These are phyloP conservation scores for Pocota personata DNA, from an alignment of 2,888 invertebrate genomes.

Conservation along the genomic window DNA sequence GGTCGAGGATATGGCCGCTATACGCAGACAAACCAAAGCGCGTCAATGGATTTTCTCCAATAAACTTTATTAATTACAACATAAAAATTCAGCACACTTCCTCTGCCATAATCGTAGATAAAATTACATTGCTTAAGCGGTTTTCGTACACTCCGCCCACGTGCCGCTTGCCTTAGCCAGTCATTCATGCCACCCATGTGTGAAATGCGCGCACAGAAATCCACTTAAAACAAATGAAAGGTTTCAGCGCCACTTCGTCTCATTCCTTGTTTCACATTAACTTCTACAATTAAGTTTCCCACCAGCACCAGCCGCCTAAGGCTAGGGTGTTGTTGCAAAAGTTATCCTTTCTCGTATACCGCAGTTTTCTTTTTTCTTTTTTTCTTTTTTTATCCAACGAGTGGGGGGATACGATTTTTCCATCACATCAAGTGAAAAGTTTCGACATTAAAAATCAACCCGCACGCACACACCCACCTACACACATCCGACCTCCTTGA, in stretches of 20 bases:
- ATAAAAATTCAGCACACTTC: conserved; percentile 70
- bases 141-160: conserved; percentile 5
- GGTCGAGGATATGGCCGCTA: conserved; percentile 3
- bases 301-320: conserved; percentile 36
- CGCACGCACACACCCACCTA: conserved; percentile 34
- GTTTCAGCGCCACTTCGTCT: neutral
- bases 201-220: conserved; percentile 63
- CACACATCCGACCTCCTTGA: conserved; percentile 37
- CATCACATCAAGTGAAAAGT: conserved; percentile 68
- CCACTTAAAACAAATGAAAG: conserved; percentile 42
- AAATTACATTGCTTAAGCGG: conserved; percentile 67
- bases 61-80: conserved; percentile 70
- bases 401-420: conserved; percentile 40
- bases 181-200: conserved; percentile 60
- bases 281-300: conserved; percentile 65
- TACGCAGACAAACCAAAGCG: conserved; percentile 17
- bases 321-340: conserved; percentile 37
- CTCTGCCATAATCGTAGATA: conserved; percentile 65
- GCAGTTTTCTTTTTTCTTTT: conserved; percentile 16
- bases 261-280: conserved; percentile 56
- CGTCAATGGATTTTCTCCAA: conserved; percentile 39
- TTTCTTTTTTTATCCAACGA: conserved; percentile 1
- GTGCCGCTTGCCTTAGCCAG: conserved; percentile 17
- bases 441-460: conserved; percentile 70
- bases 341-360: conserved; percentile 52